Percentiles rank a stretch among this genome's conserved stretches.
phyloP scores from a whole-genome alignment of 2,888 invertebrate genomes.

The Coleophora deauratella region DNA sequence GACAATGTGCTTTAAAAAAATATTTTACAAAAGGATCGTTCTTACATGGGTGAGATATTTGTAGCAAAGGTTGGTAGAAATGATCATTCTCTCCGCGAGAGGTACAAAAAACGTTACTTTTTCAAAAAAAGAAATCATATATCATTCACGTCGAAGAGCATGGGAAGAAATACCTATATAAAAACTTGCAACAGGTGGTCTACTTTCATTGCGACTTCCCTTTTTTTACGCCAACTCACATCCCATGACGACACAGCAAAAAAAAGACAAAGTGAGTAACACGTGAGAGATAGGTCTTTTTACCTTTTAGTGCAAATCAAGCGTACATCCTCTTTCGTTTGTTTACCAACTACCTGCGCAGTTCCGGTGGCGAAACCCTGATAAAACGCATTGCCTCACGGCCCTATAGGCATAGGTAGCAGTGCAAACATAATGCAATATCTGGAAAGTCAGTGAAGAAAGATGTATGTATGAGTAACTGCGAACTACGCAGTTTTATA shows the following conservation, averaged over 20 bases:
- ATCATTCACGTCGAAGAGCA: not conserved
- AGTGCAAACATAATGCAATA: conserved; percentile 24
- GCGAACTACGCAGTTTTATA: not conserved
- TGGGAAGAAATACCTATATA: too few species aligned
- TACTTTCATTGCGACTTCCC: not conserved
- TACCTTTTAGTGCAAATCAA: conserved; percentile 7
- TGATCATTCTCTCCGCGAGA: too few species aligned
- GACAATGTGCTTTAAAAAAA: too few species aligned
- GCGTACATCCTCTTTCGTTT: conserved; percentile 24
- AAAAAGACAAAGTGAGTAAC: too few species aligned
- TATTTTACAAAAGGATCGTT: too few species aligned
- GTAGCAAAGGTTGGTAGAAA: too few species aligned
- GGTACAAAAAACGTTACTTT: too few species aligned
- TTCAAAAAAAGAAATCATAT: not conserved
- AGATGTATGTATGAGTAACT: conserved; percentile 1
- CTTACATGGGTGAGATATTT: too few species aligned
- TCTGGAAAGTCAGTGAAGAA: conserved; percentile 13
- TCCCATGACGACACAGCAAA: not conserved
- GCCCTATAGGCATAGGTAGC: conserved; percentile 20
- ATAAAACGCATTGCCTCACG: conserved; percentile 39
- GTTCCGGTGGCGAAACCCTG: conserved; percentile 41
- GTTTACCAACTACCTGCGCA: conserved; percentile 24
- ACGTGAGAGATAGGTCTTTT: not conserved
- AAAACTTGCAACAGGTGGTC: not conserved
- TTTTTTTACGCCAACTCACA: not conserved